Percentiles rank a stretch among this genome's conserved stretches.
Evolutionary conservation across 2,113 vertebrate species (phyloP).

Genomic region (Hyaena hyaena): DNA sequence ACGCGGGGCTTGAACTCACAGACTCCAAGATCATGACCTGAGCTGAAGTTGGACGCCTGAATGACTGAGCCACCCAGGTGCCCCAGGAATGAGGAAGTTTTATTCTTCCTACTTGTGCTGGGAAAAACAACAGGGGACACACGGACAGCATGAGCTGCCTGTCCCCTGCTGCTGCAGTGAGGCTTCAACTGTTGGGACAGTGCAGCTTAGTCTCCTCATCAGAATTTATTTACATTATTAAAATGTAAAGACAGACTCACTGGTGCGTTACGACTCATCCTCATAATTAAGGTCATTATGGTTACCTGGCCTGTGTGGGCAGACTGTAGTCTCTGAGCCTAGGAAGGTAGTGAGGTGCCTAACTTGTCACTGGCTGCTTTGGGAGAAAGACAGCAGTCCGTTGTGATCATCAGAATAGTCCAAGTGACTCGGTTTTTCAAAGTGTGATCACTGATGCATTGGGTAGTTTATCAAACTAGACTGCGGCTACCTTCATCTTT

Average conservation of each 20-base stretch:
- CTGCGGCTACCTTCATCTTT: background rate
- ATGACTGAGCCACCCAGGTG: no score
- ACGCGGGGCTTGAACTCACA: no score
- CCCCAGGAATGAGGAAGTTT: constrained; percentile 18
- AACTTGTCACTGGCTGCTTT: background rate
- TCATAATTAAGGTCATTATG: constrained; percentile 69
- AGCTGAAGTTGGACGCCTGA: no score
- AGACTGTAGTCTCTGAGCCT: background rate
- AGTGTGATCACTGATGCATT: background rate
- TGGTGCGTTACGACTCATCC: constrained; percentile 57
- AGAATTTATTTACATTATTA: background rate
- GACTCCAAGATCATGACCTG: no score
- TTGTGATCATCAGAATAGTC: background rate
- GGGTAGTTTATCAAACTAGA: background rate
- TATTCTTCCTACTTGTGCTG: constrained; percentile 63
- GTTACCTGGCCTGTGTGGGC: background rate
- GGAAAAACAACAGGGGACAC: constrained; percentile 24
- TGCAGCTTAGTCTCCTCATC: background rate
- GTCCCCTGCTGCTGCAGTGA: constrained; percentile 3
- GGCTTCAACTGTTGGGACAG: constrained; percentile 34
- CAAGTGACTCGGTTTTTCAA: background rate
- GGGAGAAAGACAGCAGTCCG: background rate
- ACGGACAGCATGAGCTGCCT: constrained; percentile 42
- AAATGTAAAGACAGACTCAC: constrained; percentile 63
- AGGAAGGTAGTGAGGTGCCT: background rate